phyloP scores from a whole-genome alignment of 2,797 vertebrate genomes.

The Octomys mimax region DNA sequence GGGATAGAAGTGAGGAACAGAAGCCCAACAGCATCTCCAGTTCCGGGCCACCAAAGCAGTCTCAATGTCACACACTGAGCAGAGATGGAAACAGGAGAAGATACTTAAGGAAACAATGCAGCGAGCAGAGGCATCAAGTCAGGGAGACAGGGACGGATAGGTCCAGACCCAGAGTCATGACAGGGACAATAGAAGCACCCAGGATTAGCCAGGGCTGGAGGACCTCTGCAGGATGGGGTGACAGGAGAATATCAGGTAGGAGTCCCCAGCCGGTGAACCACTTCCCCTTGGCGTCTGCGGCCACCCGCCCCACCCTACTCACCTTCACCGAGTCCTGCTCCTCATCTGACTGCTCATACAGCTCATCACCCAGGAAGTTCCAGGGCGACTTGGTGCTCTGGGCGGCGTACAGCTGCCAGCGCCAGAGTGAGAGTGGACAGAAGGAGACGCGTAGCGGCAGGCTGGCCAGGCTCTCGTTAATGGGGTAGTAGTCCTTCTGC shows the following conservation, averaged over 20 bases:
- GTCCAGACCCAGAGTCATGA: not conserved
- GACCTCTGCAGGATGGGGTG: not conserved
- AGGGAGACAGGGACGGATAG: no score
- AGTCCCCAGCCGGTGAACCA: not conserved
- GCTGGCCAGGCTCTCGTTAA: constrained; percentile 93
- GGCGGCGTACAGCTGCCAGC: constrained; percentile 98
- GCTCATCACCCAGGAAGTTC: constrained; percentile 97
- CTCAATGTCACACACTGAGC: not conserved
- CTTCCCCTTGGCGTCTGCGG: constrained; percentile 11
- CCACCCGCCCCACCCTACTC: not conserved
- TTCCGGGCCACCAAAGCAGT: not conserved
- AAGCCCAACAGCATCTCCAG: not conserved
- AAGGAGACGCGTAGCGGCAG: constrained; percentile 94
- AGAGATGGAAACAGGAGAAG: not conserved
- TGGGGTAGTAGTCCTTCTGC: constrained; percentile 97
- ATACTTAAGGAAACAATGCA: not conserved
- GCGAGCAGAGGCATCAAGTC: not conserved
- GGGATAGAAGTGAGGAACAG: not conserved
- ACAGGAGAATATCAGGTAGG: not conserved
- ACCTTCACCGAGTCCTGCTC: constrained; percentile 99
- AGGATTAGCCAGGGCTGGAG: not conserved
- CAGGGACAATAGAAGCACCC: not conserved
- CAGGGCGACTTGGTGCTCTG: constrained; percentile 96
- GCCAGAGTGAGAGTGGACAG: constrained; percentile 97
- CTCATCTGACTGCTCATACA: constrained; percentile 97